phyloP scores from a whole-genome alignment of 2,797 vertebrate species.

The Molothrus aeneus region DNA sequence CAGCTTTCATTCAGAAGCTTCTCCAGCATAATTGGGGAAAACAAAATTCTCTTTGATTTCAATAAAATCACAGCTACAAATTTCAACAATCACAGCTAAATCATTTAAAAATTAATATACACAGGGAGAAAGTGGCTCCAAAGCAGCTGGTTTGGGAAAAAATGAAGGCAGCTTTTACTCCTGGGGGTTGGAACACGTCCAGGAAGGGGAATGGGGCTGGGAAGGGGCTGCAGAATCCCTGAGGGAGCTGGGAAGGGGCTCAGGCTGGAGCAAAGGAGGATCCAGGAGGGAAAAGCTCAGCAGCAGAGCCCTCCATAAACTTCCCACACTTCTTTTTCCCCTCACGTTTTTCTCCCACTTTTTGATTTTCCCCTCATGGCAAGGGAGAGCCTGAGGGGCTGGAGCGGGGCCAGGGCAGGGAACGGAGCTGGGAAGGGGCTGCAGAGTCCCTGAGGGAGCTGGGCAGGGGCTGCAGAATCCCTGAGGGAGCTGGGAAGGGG shows the following conservation, averaged over 20 bases:
- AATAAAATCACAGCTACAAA: background rate
- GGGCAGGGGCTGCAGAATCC: background rate
- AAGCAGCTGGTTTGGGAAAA: background rate
- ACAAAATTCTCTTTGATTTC: background rate
- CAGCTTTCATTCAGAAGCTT: background rate
- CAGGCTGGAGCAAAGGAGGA: background rate
- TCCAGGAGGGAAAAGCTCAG: background rate
- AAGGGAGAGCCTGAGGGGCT: no score
- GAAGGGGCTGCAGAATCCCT: no score
- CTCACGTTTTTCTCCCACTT: no score
- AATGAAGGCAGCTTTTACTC: background rate
- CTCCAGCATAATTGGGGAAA: background rate
- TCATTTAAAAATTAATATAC: background rate
- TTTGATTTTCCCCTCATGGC: no score
- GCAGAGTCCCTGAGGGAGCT: background rate
- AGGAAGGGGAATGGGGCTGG: background rate
- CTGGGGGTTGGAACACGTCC: background rate
- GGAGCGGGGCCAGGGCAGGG: no score
- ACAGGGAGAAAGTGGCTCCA: background rate
- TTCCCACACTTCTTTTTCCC: no score
- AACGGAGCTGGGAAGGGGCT: no score
- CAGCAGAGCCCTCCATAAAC: no score
- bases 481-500: background rate
- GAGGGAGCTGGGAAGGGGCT: background rate
- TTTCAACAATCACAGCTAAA: background rate